Evolutionary conservation across 2,888 invertebrate genomes (phyloP).

Genomic region (Acrobeloides nanus): DNA sequence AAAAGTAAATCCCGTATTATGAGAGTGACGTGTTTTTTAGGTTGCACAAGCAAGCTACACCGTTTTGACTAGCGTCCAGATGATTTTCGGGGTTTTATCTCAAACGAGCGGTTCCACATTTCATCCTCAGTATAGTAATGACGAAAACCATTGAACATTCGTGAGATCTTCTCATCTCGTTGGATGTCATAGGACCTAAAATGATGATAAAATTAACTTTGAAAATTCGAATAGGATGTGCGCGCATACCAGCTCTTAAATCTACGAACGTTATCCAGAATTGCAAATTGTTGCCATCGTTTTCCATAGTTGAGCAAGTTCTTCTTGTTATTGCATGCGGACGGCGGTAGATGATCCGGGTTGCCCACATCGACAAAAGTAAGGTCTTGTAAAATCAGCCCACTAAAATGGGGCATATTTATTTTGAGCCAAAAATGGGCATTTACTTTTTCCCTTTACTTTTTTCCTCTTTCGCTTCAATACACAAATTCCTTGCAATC

Average conservation of each 20-base stretch:
- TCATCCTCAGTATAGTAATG: slow-evolving; percentile 90
- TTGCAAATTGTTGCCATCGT: slow-evolving; percentile 95
- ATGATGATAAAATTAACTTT: background rate
- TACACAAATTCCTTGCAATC: too few relatives aligned
- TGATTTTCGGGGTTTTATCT: slow-evolving; percentile 70
- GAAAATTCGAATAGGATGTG: background rate
- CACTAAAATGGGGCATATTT: slow-evolving; percentile 61
- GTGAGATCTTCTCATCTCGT: slow-evolving; percentile 83
- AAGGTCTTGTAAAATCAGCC: slow-evolving; percentile 91
- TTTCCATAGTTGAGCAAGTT: slow-evolving; percentile 82
- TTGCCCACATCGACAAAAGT: slow-evolving; percentile 98
- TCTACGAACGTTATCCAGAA: slow-evolving; percentile 93
- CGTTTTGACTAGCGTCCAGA: too few relatives aligned
- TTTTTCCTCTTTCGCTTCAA: too few relatives aligned
- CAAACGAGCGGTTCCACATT: slow-evolving; percentile 96
- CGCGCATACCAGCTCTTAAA: slow-evolving; percentile 82
- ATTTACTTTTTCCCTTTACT: too few relatives aligned
- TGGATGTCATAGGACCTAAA: slow-evolving; percentile 80
- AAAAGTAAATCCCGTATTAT: too few relatives aligned
- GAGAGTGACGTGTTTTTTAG: too few relatives aligned
- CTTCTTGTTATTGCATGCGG: slow-evolving; percentile 62
- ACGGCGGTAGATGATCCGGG: slow-evolving; percentile 69
- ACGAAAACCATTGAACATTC: slow-evolving; percentile 92
- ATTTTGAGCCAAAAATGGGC: too few relatives aligned
- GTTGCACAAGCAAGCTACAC: too few relatives aligned